Evolutionary conservation across 2,113 vertebrate species (phyloP).

Genomic region (Perccottus glenii): DNA sequence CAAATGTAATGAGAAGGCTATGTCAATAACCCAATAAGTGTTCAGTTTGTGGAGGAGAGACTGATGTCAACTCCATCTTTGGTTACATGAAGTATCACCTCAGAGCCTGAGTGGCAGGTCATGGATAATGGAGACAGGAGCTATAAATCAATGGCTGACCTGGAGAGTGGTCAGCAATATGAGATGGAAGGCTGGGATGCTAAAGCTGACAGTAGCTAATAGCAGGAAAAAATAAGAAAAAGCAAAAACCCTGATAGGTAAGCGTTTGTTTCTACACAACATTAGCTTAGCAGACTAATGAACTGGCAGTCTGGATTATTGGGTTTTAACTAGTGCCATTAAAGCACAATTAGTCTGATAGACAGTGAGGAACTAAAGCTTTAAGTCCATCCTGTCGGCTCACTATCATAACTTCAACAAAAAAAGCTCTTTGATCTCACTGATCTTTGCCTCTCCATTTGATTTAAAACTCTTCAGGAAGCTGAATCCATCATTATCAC

Average conservation of each 20-base stretch:
- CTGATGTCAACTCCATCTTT: constrained; percentile 35
- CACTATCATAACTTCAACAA: constrained; percentile 1
- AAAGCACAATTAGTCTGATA: background rate
- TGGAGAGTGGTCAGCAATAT: constrained; percentile 33
- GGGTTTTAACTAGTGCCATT: background rate
- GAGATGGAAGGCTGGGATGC: constrained; percentile 16
- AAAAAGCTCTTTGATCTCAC: constrained; percentile 18
- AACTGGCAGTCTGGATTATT: constrained; percentile 4
- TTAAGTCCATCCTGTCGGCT: background rate
- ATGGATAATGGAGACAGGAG: constrained; percentile 44
- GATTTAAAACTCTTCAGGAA: constrained; percentile 27
- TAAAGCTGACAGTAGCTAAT: constrained; percentile 8
- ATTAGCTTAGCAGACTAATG: constrained; percentile 8
- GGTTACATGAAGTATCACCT: constrained; percentile 45
- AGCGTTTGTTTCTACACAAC: background rate
- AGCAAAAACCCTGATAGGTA: constrained; percentile 6
- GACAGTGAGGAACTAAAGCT: background rate
- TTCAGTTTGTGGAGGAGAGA: constrained; percentile 15
- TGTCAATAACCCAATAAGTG: constrained; percentile 40
- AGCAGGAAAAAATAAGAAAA: background rate
- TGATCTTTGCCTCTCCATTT: constrained; percentile 17
- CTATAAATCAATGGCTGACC: constrained; percentile 57
- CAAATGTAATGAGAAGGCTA: constrained; percentile 4
- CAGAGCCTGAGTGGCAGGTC: constrained; percentile 47
- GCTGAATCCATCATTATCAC: constrained; percentile 40